Percentiles rank a stretch among this genome's conserved stretches.
These are phyloP conservation scores for Gobio gobio DNA, from an alignment of 2,113 vertebrate genomes.

Conservation along the genomic window DNA sequence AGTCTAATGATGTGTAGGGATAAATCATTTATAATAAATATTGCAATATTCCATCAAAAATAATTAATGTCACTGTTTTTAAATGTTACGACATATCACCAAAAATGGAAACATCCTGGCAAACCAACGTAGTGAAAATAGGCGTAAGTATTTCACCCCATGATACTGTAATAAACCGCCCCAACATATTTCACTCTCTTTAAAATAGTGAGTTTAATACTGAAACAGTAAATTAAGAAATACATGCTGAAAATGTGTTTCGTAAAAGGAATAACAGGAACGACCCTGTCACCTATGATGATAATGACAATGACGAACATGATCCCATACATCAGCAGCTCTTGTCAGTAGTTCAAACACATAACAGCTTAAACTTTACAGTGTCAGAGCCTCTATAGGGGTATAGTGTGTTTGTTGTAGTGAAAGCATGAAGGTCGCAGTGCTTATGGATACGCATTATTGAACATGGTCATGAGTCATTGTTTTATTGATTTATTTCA, in stretches of 20 bases:
- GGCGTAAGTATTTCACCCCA: background rate
- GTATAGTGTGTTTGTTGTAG: background rate
- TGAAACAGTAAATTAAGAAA: background rate
- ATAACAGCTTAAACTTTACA: background rate
- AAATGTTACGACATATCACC: too few species aligned
- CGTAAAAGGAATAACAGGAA: background rate
- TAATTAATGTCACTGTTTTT: too few species aligned
- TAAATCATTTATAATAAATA: too few species aligned
- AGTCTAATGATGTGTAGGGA: too few species aligned
- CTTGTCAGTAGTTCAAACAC: background rate
- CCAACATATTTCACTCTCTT: too few species aligned
- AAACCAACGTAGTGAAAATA: background rate
- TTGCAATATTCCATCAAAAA: too few species aligned
- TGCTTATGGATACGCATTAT: background rate
- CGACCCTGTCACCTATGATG: background rate
- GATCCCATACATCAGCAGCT: conserved; percentile 1
- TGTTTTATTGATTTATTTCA: background rate
- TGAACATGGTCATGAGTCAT: background rate
- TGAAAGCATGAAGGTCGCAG: background rate
- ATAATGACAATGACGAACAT: background rate
- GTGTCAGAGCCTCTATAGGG: background rate
- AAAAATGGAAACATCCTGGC: background rate
- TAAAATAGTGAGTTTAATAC: too few species aligned
- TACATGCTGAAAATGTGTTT: background rate
- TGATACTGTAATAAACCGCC: background rate